Percentiles rank a stretch among this genome's conserved stretches.
These are phyloP conservation scores for Oryctes rhinoceros DNA, from an alignment of 1,140 invertebrate genomes.

Conservation along the genomic window DNA sequence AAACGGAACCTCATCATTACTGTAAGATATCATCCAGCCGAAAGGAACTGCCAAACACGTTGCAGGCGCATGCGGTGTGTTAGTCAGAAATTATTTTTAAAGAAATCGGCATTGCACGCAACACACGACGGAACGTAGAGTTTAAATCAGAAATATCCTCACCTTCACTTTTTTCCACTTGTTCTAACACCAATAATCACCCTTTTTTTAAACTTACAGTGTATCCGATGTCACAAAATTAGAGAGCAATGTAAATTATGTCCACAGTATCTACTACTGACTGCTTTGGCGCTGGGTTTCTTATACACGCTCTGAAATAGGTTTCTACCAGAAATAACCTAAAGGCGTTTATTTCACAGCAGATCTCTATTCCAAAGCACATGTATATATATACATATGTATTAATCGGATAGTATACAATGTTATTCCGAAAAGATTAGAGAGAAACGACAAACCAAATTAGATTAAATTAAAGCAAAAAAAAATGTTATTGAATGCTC, in stretches of 20 bases:
- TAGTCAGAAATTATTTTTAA: slow-evolving; percentile 31
- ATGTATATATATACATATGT: neutral
- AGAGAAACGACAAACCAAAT: too few relatives aligned
- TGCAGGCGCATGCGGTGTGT: neutral
- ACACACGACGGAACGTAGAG: slow-evolving; percentile 1
- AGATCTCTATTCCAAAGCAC: neutral
- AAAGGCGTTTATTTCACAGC: neutral
- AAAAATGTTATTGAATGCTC: too few relatives aligned
- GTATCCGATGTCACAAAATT: slow-evolving; percentile 10
- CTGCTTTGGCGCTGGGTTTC: neutral
- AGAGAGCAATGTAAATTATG: neutral
- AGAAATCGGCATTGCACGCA: neutral
- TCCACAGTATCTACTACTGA: neutral
- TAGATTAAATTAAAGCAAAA: too few relatives aligned
- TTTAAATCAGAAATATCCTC: neutral
- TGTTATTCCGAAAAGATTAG: too few relatives aligned
- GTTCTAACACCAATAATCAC: too few relatives aligned
- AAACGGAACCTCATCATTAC: neutral
- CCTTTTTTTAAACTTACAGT: neutral
- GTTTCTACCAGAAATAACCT: slow-evolving; percentile 16
- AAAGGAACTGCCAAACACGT: neutral
- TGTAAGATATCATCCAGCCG: neutral
- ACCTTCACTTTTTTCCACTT: neutral
- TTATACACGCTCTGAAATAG: slow-evolving; percentile 12
- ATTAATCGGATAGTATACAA: neutral